These are phyloP conservation scores for Syrrhaptes paradoxus DNA, from an alignment of 2,113 vertebrate species.

Conservation along the genomic window DNA sequence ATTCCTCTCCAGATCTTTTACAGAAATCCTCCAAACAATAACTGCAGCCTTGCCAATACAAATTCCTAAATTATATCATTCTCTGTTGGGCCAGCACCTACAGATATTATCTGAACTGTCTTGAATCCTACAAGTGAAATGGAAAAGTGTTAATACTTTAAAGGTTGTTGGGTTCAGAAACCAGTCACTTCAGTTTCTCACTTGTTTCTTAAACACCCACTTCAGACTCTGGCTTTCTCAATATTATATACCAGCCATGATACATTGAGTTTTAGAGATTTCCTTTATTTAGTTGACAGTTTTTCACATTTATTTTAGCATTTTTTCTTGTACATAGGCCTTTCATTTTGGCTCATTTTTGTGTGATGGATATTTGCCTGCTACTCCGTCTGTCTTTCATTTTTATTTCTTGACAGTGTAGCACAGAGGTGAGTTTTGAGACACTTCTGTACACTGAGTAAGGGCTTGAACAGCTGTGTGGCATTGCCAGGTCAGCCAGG, in stretches of 20 bases:
- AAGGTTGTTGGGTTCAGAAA: not conserved
- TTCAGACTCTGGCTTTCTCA: not conserved
- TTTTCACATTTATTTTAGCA: not conserved
- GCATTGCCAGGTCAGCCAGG: not conserved
- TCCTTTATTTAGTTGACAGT: not conserved
- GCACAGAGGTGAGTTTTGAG: not conserved
- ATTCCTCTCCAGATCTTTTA: not conserved
- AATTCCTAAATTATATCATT: not conserved
- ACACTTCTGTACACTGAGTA: fast-evolving
- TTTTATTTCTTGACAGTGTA: not conserved
- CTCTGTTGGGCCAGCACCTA: not conserved
- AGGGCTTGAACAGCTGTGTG: not conserved
- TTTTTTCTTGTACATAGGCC: not conserved
- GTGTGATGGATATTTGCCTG: not conserved
- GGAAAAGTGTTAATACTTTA: not conserved
- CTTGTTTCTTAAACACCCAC: not conserved
- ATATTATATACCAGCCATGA: not conserved
- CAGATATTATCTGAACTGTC: not conserved
- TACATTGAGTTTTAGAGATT: not conserved
- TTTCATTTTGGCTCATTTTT: not conserved
- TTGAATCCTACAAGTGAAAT: not conserved
- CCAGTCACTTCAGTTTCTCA: not conserved
- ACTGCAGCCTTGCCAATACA: not conserved
- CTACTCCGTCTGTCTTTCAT: not conserved
- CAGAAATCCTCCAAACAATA: constrained; percentile 4